phyloP scores from a whole-genome alignment of 2,888 invertebrate genomes.

The Plutella xylostella region DNA sequence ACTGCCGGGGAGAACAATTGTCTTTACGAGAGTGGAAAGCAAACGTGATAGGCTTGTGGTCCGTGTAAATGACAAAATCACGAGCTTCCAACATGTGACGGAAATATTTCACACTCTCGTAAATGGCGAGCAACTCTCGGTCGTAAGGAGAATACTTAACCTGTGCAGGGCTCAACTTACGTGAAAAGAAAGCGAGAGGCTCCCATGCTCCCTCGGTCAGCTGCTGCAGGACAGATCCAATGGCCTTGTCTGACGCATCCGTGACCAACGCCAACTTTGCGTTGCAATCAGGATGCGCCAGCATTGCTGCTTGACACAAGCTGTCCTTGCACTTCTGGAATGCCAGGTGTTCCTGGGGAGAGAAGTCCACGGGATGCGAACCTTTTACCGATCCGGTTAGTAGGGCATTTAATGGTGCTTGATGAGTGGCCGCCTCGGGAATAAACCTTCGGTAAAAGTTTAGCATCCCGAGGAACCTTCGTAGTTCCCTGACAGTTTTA shows the following conservation, averaged over 20 bases:
- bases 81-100: slow-evolving; percentile 33
- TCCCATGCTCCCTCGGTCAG: too few species aligned
- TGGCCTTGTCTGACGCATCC: too few species aligned
- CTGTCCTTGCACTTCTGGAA: slow-evolving; percentile 17
- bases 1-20: slow-evolving; percentile 15
- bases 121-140: too few species aligned
- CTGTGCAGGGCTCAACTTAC: too few species aligned
- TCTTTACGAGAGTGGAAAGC: slow-evolving; percentile 24
- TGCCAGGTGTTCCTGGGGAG: too few species aligned
- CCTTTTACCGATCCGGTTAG: slow-evolving; percentile 16
- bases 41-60: slow-evolving; percentile 28
- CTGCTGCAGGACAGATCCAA: too few species aligned
- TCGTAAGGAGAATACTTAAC: too few species aligned
- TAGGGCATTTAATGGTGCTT: slow-evolving; percentile 22
- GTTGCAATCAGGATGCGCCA: slow-evolving; percentile 20
- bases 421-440: slow-evolving; percentile 22
- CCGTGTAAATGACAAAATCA: slow-evolving; percentile 28
- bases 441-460: slow-evolving; percentile 29
- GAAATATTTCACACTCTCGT: too few species aligned
- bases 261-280: slow-evolving; percentile 11
- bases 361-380: slow-evolving; percentile 17
- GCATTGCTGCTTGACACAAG: slow-evolving; percentile 19
- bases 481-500: too few species aligned
- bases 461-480: slow-evolving; percentile 26
- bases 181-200: too few species aligned